Evolutionary conservation across 2,888 invertebrate species (phyloP).

Genomic region (Ochropleura leucogaster): DNA sequence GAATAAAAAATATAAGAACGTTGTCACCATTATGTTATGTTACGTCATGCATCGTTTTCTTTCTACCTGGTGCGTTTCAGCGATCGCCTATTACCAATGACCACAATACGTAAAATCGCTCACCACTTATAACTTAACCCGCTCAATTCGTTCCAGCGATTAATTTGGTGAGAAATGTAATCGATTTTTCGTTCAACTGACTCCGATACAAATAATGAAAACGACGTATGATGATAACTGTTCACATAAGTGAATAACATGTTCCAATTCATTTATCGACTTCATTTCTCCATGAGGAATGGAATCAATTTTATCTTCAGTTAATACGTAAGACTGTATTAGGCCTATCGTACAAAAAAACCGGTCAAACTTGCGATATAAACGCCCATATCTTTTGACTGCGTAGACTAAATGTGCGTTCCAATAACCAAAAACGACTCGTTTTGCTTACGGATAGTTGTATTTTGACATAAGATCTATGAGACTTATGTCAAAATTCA

Average conservation of each 20-base stretch:
- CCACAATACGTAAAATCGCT: slow-evolving; percentile 6
- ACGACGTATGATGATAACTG: slow-evolving; percentile 57
- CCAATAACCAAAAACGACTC: too few species aligned
- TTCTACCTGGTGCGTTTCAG: not conserved
- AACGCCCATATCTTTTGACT: too few species aligned
- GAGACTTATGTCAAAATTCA: too few species aligned
- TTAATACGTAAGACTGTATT: too few species aligned
- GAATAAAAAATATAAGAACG: too few species aligned
- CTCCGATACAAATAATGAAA: slow-evolving; percentile 54
- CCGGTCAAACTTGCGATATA: too few species aligned
- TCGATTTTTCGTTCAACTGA: slow-evolving; percentile 64
- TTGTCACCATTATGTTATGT: too few species aligned
- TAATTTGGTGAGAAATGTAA: slow-evolving; percentile 66
- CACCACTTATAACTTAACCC: not conserved
- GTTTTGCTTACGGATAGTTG: too few species aligned
- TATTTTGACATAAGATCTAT: too few species aligned
- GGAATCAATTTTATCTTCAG: not conserved
- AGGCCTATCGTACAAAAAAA: too few species aligned
- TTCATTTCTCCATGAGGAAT: not conserved
- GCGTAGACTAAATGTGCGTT: too few species aligned
- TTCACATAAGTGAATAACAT: slow-evolving; percentile 57
- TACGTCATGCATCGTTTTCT: too few species aligned
- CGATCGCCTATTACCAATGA: not conserved
- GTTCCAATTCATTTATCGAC: slow-evolving; percentile 49
- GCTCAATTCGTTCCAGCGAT: slow-evolving; percentile 50